Evolutionary conservation across 2,888 invertebrate species (phyloP).

Genomic region (Archips crataeganus): DNA sequence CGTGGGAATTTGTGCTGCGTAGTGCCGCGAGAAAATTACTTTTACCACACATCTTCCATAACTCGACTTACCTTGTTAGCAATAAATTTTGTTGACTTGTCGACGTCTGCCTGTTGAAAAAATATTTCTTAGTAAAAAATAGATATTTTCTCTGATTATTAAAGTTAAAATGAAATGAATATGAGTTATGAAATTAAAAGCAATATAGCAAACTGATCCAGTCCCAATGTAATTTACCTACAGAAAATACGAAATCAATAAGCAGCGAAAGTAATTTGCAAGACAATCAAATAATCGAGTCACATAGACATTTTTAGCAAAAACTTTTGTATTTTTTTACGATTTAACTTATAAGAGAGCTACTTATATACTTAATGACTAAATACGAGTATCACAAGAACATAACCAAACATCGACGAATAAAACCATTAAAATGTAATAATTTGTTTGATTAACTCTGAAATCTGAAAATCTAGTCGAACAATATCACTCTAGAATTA

Average conservation of each 20-base stretch:
- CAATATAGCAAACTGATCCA: too few species aligned
- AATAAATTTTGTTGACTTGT: slow-evolving; percentile 11
- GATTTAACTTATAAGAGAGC: neutral
- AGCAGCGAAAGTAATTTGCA: neutral
- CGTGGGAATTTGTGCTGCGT: slow-evolving; percentile 30
- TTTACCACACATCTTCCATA: slow-evolving; percentile 35
- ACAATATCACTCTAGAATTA: neutral
- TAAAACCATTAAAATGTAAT: neutral
- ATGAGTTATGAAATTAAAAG: neutral
- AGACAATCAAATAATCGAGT: neutral
- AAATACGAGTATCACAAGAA: neutral
- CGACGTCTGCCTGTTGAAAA: neutral
- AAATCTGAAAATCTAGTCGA: neutral
- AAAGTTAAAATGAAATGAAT: neutral
- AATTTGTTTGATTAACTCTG: neutral
- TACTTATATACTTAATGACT: too few species aligned
- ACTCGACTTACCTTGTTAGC: slow-evolving; percentile 33
- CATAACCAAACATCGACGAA: neutral
- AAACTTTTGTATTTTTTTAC: too few species aligned
- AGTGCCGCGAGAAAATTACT: slow-evolving; percentile 36
- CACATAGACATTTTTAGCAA: too few species aligned
- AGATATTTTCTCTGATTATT: neutral
- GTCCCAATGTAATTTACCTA: too few species aligned
- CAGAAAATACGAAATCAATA: too few species aligned
- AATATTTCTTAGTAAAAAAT: neutral